Percentiles rank a stretch among this genome's conserved stretches.
phyloP scores from a whole-genome alignment of 2,888 invertebrate genomes.

The Ryuthela nishihirai region DNA sequence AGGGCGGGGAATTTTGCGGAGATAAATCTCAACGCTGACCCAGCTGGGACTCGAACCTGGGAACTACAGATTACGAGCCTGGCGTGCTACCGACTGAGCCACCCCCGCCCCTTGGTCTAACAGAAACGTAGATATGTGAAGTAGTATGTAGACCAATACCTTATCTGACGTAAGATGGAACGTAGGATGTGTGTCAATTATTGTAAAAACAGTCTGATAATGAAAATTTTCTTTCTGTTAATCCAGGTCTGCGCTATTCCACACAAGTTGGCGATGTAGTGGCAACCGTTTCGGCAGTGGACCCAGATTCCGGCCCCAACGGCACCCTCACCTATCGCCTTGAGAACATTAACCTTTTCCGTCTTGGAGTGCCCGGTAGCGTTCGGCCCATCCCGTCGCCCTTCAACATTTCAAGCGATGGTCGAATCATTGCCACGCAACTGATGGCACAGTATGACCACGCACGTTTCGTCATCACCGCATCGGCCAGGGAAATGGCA shows the following conservation, averaged over 20 bases:
- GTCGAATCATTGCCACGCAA: constrained; percentile 68
- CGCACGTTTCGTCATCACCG: constrained; percentile 76
- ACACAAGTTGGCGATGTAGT: constrained; percentile 69
- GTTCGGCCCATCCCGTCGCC: constrained; percentile 67
- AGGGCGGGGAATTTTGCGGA: no score
- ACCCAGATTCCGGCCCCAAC: constrained; percentile 79
- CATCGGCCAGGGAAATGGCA: constrained; percentile 75
- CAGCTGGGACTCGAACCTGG: no score
- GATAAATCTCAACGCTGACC: no score
- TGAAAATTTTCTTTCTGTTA: no score
- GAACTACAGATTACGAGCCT: no score
- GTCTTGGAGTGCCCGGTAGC: constrained; percentile 39
- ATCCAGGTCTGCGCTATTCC: constrained; percentile 69
- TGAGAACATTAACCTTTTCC: constrained; percentile 44
- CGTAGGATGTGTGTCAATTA: no score
- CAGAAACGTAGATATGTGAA: no score
- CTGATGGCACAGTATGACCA: constrained; percentile 86
- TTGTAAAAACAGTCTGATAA: no score
- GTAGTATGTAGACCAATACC: no score
- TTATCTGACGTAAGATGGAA: no score
- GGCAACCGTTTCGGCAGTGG: constrained; percentile 69
- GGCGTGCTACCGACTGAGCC: no score
- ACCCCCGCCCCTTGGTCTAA: no score
- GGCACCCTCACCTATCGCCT: constrained; percentile 70
- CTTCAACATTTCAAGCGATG: constrained; percentile 70